Evolutionary conservation across 2,797 vertebrate species (phyloP), one percentile per base, ranked within the genome.

Genomic region (Characodon lateralis): DNA sequence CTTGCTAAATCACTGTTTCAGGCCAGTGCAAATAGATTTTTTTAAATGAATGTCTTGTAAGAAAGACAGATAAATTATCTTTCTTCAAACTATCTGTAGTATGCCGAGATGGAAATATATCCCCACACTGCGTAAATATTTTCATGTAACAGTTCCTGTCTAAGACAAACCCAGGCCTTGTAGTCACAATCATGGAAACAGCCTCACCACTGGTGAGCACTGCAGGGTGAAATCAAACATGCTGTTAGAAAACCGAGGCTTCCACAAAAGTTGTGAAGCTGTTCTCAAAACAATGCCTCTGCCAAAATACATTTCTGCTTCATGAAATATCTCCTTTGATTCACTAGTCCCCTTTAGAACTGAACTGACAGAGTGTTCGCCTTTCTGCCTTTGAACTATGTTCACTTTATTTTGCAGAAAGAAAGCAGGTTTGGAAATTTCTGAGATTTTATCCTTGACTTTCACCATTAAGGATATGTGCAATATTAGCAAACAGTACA

Each of bases 41-140:
- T 77, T 69, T 77, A 35, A 58, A 61, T 65, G 77, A 83, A 89
- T 80, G 84, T 76, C 81, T 76, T 78, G 51, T 81, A 75, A 86
- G 81, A 77, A 77, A 82, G 72, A 87, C 81, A 43, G 78, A 91
- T 89, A 18, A 43, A 87, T 90, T 82, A 7, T 5, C 77, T 83
- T 79, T 71, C 59, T 74, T 83, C 50, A 77, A 73, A 75, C 74
- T 5, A 65, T 75, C 46, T 84, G 63, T 46, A 43, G 8, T 69
- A 56, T 56, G 75, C 58, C 28, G 69, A 58, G 41, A 26, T 68
- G 59, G 24, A 80, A 72, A 16, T 35, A 83, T 75, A 55, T 69
- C 50, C 31, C 86, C 61, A 85, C 8, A 78, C 31, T 83, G 14
- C 7, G 46, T 26, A 73, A 71, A 58, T 65, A 82, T 78, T 82